Evolutionary conservation across 2,113 vertebrate genomes (phyloP), one percentile per base, ranked within the genome.

Genomic region (Colistium nudipinnis): DNA sequence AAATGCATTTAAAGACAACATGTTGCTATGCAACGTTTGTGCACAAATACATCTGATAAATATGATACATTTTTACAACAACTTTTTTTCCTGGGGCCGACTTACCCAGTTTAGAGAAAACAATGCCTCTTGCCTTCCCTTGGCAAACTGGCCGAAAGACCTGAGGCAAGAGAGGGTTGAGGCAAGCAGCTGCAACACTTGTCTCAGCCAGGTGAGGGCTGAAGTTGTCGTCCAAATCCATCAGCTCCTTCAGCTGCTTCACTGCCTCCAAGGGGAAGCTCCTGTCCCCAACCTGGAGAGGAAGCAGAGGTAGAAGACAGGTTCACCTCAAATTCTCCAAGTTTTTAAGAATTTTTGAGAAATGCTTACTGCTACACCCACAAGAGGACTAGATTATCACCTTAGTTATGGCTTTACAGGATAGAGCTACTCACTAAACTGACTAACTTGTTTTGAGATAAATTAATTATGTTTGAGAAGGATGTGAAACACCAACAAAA

Each of bases 201-300:
- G 7, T 24, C 1, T 44, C 25, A 0, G 24, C 0, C 1, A 79
- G 38, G 9, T 0, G 48, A 6, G 81, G 56, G 4, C 19, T 61
- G 1, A 11, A 7, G 13, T 39, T 1, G 19, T 12, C 43, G 0
- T 62, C 43, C 6, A 39, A 1, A 5, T 81, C 82, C 80, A 91
- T 69, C 55, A 94, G 28, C 33, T 69, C 65, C 79, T 88, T 92
- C 81, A 95, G 89, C 78, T 88, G 82, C 83, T 94, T 93, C 79
- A 94, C 94, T 0, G 93, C 85, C 55, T 94, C 90, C 78, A 94
- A 41, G 6, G 92, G 41, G 68, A 94, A 95, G 35, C 76, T 89
- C 41, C 84, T 86, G 19, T 91, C 70, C 30, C 91, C 94, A 53
- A 93, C 93, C 95, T 95, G 74, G 13, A 45, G 6, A 30, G 25